Evolutionary conservation across 2,797 vertebrate genomes (phyloP).

Genomic region (Protonibea diacanthus): DNA sequence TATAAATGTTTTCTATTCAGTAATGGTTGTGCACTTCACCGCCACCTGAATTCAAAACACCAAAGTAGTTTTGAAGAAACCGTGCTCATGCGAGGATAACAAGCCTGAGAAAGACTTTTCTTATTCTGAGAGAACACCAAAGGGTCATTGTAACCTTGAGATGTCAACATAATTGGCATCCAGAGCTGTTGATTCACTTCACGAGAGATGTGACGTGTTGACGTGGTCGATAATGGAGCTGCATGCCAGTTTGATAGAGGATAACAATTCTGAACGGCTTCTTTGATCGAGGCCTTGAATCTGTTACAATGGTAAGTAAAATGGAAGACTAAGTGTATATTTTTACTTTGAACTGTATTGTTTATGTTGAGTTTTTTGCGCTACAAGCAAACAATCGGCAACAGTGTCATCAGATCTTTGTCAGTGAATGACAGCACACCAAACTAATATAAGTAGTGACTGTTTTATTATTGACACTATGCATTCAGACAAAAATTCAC

Average conservation of each 20-base stretch:
- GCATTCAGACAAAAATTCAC: neutral
- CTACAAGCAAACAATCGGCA: neutral
- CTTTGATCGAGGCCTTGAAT: constrained; percentile 35
- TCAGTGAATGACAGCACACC: neutral
- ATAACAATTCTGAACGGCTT: constrained; percentile 39
- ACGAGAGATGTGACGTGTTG: constrained; percentile 44
- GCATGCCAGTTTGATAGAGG: constrained; percentile 31
- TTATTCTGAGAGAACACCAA: constrained; percentile 18
- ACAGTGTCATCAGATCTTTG: neutral
- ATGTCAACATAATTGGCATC: constrained; percentile 62
- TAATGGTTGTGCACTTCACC: neutral
- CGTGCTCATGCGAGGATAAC: constrained; percentile 29
- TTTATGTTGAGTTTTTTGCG: neutral
- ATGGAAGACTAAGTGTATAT: neutral
- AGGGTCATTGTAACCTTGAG: constrained; percentile 43
- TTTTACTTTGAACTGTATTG: constrained; percentile 20
- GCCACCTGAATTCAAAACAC: constrained; percentile 7
- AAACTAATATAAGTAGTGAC: neutral
- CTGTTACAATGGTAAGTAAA: constrained; percentile 5
- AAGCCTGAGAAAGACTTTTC: constrained; percentile 27
- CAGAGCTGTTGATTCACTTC: constrained; percentile 56
- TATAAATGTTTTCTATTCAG: neutral
- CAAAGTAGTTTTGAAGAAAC: constrained; percentile 13
- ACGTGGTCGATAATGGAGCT: constrained; percentile 28
- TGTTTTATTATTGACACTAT: neutral